Evolutionary conservation across 2,888 invertebrate species (phyloP).

Genomic region (Calameuta pallipes): DNA sequence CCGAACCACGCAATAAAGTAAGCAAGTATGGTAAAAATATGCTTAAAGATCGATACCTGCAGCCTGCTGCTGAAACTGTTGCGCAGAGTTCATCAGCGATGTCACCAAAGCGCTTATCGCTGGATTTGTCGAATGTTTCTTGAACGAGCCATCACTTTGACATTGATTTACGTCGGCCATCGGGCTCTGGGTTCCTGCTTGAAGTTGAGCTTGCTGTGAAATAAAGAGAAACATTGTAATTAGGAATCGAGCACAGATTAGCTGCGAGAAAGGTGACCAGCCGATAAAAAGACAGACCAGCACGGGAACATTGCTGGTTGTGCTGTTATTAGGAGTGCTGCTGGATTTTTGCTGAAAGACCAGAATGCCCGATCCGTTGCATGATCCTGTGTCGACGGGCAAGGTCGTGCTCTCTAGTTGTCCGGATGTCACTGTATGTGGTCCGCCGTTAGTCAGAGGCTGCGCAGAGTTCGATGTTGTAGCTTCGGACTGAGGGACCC

Average conservation of each 20-base stretch:
- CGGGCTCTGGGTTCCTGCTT: conserved; percentile 61
- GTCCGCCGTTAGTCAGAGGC: conserved; percentile 51
- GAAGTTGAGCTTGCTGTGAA: conserved; percentile 77
- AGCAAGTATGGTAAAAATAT: neutral
- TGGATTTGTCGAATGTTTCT: conserved; percentile 71
- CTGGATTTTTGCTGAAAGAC: conserved; percentile 68
- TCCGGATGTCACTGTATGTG: conserved; percentile 45
- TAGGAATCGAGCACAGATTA: no score
- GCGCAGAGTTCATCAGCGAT: conserved; percentile 84
- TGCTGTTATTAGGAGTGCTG: conserved; percentile 64
- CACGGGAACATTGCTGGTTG: conserved; percentile 74
- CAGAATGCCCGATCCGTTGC: conserved; percentile 65
- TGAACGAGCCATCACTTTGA: conserved; percentile 69
- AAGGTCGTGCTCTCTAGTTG: conserved; percentile 52
- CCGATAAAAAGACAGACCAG: conserved; percentile 59
- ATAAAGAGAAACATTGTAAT: conserved; percentile 9
- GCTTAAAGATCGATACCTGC: conserved; percentile 59
- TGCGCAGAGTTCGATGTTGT: conserved; percentile 44
- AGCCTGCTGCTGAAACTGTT: conserved; percentile 80
- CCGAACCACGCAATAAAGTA: neutral
- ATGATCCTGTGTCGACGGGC: conserved; percentile 60
- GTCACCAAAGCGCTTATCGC: conserved; percentile 84
- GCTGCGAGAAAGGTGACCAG: no score
- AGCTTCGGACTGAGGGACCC: conserved; percentile 29
- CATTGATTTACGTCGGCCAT: conserved; percentile 54